Evolutionary conservation across 2,888 invertebrate species (phyloP).

Genomic region (Archips crataeganus): DNA sequence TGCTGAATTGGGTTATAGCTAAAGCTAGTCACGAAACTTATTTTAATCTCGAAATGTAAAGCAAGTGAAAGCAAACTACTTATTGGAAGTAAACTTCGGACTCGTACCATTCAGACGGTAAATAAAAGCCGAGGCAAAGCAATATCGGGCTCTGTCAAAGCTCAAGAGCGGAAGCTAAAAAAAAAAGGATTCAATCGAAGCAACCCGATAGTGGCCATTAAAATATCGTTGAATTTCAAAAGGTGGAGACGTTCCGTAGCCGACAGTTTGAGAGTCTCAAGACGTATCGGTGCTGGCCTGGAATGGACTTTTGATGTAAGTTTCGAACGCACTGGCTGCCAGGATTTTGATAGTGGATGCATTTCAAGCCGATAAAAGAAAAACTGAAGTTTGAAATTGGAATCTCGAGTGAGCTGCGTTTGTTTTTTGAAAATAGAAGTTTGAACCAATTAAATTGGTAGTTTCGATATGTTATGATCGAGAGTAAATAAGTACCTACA

Average conservation of each 20-base stretch:
- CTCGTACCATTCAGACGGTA: constrained; percentile 62
- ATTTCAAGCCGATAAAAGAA: constrained; percentile 47
- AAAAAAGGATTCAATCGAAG: constrained; percentile 69
- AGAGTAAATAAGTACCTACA: background rate
- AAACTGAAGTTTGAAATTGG: constrained; percentile 35
- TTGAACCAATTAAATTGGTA: background rate
- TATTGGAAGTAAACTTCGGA: constrained; percentile 53
- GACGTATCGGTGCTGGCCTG: constrained; percentile 67
- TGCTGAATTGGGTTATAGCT: background rate
- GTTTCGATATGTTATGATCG: background rate
- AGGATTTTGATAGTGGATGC: constrained; percentile 47
- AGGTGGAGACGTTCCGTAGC: constrained; percentile 67
- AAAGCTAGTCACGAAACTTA: constrained; percentile 4
- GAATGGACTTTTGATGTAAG: constrained; percentile 82
- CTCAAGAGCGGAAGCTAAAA: constrained; percentile 55
- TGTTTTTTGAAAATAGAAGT: constrained; percentile 16
- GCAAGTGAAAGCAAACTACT: constrained; percentile 49
- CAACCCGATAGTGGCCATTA: constrained; percentile 81
- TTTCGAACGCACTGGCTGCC: constrained; percentile 56
- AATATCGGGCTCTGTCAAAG: constrained; percentile 69
- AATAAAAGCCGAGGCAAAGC: constrained; percentile 70
- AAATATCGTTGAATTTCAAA: constrained; percentile 83
- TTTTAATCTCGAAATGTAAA: constrained; percentile 30
- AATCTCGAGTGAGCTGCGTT: constrained; percentile 20
- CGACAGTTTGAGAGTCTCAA: constrained; percentile 62